These are phyloP conservation scores for Notodonta dromedarius DNA, from an alignment of 2,888 invertebrate genomes.

Conservation along the genomic window DNA sequence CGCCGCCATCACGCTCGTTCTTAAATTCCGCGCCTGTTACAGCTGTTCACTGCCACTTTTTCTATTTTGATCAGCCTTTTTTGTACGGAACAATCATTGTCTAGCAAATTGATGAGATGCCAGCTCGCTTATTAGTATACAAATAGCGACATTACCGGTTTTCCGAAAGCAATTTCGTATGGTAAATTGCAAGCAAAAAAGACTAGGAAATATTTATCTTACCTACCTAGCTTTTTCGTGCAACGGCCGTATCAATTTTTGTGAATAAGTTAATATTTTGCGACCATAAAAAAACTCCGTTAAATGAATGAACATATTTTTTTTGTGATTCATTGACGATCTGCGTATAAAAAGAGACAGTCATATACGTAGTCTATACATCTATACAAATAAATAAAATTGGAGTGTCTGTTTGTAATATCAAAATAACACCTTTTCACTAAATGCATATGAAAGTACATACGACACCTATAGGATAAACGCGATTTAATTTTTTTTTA, in stretches of 20 bases:
- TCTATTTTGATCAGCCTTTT: constrained; percentile 22
- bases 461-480: too few species aligned
- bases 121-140: constrained; percentile 12
- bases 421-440: too few species aligned
- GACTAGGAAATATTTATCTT: too few species aligned
- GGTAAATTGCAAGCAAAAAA: neutral
- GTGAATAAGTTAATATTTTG: neutral
- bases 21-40: constrained; percentile 29
- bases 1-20: constrained; percentile 14
- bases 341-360: neutral
- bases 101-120: constrained; percentile 33
- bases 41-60: constrained; percentile 21
- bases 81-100: constrained; percentile 32
- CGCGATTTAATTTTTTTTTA: too few species aligned
- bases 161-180: constrained; percentile 13
- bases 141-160: constrained; percentile 18
- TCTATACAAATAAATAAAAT: too few species aligned
- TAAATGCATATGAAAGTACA: too few species aligned
- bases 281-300: too few species aligned
- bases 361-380: too few species aligned
- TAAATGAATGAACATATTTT: neutral
- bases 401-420: too few species aligned
- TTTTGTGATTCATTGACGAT: neutral
- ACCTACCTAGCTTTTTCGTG: neutral
- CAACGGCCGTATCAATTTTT: neutral